A percentile compares a stretch with the other conserved stretches of the same genome.
These are phyloP conservation scores for Bungarus multicinctus DNA, from an alignment of 2,113 vertebrate species.

Conservation along the genomic window DNA sequence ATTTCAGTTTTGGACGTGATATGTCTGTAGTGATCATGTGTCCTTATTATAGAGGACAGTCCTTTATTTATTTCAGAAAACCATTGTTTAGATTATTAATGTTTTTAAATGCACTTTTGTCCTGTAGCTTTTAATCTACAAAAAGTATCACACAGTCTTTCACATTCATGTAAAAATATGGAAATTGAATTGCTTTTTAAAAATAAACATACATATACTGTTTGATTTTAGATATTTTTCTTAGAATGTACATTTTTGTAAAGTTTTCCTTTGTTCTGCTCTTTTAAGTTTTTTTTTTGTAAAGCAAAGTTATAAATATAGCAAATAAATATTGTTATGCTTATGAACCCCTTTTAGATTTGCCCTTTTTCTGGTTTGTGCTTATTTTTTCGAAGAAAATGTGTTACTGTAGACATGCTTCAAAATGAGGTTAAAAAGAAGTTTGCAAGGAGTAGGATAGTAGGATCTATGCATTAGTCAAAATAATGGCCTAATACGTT, in stretches of 20 bases:
- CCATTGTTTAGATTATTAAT: not conserved
- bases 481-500: not conserved
- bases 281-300: not conserved
- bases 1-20: too few relatives aligned
- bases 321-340: not conserved
- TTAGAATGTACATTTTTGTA: not conserved
- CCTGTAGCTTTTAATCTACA: not conserved
- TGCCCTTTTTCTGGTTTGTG: not conserved
- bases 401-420: not conserved
- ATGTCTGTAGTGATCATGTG: not conserved
- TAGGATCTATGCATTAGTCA: not conserved
- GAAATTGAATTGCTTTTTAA: not conserved
- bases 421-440: not conserved
- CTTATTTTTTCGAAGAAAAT: not conserved
- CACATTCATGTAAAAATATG: not conserved
- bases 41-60: not conserved
- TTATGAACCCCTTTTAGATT: not conserved
- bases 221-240: not conserved
- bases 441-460: not conserved
- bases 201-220: not conserved
- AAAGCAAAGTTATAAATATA: not conserved
- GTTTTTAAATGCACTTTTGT: not conserved
- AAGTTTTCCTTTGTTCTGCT: not conserved
- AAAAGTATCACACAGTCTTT: not conserved
- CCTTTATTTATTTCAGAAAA: not conserved